Base-by-base conservation (phyloP, 2,113 vertebrate species). In the Mellivora capensis region DNA sequence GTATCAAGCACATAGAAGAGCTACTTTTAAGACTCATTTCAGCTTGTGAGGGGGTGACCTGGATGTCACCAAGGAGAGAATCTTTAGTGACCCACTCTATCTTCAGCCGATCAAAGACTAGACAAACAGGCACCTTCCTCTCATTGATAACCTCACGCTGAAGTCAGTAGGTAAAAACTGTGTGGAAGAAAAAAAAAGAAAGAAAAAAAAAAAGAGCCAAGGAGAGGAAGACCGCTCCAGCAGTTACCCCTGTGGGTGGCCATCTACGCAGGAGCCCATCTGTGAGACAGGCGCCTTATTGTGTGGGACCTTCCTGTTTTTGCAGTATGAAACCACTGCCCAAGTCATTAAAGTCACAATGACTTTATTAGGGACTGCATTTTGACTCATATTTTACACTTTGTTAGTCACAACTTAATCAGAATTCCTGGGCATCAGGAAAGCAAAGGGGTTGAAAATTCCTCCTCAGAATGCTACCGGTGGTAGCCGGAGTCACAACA, bases 291-390 rank as follows among this genome's bases (percentile, higher is more conserved):
- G 97, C 97, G 92, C 98, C 98, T 95, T 87, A 98, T 97, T 97
- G 97, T 98, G 97, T 96, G 82, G 87, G 76, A 90, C 80, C 97
- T 98, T 98, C 97, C 98, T 98, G 98, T 98, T 98, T 98, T 96
- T 77, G 92, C 91, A 91, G 93, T 13, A 81, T 82, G 95, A 94
- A 96, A 96, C 97, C 94, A 96, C 95, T 97, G 96, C 92, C 95
- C 2, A 95, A 97, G 94, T 96, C 97, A 98, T 96, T 98, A 97
- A 90, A 98, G 97, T 96, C 97, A 97, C 97, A 95, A 97, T 98
- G 97, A 97, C 96, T 97, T 98, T 97, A 88, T 94, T 77, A 93
- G 94, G 95, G 94, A 91, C 96, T 92, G 52, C 69, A 97, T 95
- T 96, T 97, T 96, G 97, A 98, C 97, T 98, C 97, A 96, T 85